Base-by-base conservation (phyloP, 2,797 vertebrate genomes). In the Fistularia commersonii region DNA sequence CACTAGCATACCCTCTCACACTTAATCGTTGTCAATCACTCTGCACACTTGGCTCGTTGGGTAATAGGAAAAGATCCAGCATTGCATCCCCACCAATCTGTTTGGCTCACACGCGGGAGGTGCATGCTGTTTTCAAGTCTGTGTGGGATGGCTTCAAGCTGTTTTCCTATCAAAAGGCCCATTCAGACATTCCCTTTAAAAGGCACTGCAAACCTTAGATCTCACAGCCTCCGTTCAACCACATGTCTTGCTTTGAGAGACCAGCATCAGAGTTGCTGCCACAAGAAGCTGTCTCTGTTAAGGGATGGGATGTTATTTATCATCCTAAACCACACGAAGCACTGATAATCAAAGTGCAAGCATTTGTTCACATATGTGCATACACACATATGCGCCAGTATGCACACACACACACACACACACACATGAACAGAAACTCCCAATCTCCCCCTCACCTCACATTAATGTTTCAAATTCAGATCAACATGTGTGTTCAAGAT, bases 141-240 rank as follows among this genome's bases (percentile, higher is more conserved):
- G 87, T 87, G 87, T 87, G 85, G 85, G 86, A 88, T 84, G 83
- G 79, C 80, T 82, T 89, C 86, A 89, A 89, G 84, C 84, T 89
- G 86, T 85, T 89, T 87, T 86, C 84, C 83, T 85, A 87, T 88
- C 84, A 87, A 88, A 87, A 83, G 79, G 83, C 83, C 80, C 87
- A 83, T 89, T 88, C 83, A 85, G 77, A 84, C 82, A 79, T 83
- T 86, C 80, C 82, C 78, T 84, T 82, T 87, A 76, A 86, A 82
- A 80, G 76, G 77, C 78, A 82, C 79, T 66, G 59, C 75, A 76
- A 82, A 82, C 82, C 78, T 83, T 81, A 82, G 82, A 88, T 86
- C 78, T 82, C 78, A 56, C 80, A 83, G 84, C 83, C 84, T 83
- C 76, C 79, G 77, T 86, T 84, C 82, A 84, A 85, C 81, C 80